A percentile compares a stretch with the other conserved stretches of the same genome.
Conservation (phyloP, 2,888 invertebrate genomes). For the Artemia sinica region DNA sequence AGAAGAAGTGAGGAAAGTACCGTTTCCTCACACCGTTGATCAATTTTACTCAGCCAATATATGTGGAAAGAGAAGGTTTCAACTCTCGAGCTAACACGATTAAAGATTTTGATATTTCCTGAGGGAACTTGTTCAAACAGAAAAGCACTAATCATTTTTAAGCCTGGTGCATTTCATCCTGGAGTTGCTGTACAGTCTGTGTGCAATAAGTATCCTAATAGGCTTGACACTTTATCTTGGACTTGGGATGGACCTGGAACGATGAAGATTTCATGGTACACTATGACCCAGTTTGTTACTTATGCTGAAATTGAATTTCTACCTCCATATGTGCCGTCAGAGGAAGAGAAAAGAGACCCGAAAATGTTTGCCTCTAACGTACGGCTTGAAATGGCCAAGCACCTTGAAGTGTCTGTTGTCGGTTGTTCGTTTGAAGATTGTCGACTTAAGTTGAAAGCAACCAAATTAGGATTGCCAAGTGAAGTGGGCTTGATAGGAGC, state of each 20-base stretch:
- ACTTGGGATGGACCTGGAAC: no score
- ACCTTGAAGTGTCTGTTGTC: slow-evolving; percentile 62
- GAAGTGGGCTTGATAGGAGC: slow-evolving; percentile 58
- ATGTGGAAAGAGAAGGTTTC: slow-evolving; percentile 81
- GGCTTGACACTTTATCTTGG: no score
- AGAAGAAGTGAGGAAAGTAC: slow-evolving; percentile 59
- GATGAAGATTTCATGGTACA: no score
- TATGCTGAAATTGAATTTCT: slow-evolving; percentile 78
- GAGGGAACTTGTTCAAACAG: no score
- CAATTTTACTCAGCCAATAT: slow-evolving; percentile 84
- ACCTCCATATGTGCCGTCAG: slow-evolving; percentile 72
- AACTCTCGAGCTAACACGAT: slow-evolving; percentile 78
- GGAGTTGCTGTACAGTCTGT: no score
- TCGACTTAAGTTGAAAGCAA: slow-evolving; percentile 62
- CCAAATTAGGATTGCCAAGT: slow-evolving; percentile 58
- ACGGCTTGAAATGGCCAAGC: slow-evolving; percentile 77
- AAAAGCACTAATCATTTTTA: no score
- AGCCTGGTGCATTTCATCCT: no score
- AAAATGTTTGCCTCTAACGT: slow-evolving; percentile 79
- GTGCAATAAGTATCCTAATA: no score
- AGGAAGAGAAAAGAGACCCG: slow-evolving; percentile 66
- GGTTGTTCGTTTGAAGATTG: slow-evolving; percentile 89
- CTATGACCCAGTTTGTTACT: slow-evolving; percentile 71
- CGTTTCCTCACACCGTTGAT: slow-evolving; percentile 71
- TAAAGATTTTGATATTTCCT: slow-evolving; percentile 60